Evolutionary conservation across 2,888 invertebrate genomes (phyloP).

Genomic region (Saturnia pavonia): DNA sequence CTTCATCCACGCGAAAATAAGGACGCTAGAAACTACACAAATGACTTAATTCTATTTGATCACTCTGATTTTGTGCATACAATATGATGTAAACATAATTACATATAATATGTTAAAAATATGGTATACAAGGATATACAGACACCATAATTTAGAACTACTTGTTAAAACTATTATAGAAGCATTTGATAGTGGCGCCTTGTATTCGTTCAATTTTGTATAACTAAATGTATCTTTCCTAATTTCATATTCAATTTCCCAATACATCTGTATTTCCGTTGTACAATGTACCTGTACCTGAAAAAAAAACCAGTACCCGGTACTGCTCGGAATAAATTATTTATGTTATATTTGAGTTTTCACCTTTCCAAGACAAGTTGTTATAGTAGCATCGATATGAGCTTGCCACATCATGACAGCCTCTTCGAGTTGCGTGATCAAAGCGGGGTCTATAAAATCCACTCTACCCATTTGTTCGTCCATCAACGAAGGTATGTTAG

Average conservation of each 20-base stretch:
- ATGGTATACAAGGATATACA: too few species aligned
- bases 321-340: not conserved
- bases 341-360: not conserved
- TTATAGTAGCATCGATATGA: conserved; percentile 83
- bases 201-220: not conserved
- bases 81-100: too few species aligned
- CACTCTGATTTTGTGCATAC: too few species aligned
- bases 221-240: not conserved
- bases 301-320: too few species aligned
- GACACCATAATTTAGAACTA: too few species aligned
- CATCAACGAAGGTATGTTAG: conserved; percentile 78
- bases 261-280: not conserved
- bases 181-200: not conserved
- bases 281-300: too few species aligned
- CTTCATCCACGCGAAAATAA: too few species aligned
- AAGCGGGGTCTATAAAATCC: conserved; percentile 68
- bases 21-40: too few species aligned
- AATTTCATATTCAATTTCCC: too few species aligned
- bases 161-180: not conserved
- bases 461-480: conserved; percentile 58
- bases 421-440: conserved; percentile 83
- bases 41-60: too few species aligned
- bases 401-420: conserved; percentile 84
- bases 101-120: too few species aligned
- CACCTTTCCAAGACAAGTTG: conserved; percentile 79